phyloP scores from a whole-genome alignment of 2,113 vertebrate species.

The Garra rufa region DNA sequence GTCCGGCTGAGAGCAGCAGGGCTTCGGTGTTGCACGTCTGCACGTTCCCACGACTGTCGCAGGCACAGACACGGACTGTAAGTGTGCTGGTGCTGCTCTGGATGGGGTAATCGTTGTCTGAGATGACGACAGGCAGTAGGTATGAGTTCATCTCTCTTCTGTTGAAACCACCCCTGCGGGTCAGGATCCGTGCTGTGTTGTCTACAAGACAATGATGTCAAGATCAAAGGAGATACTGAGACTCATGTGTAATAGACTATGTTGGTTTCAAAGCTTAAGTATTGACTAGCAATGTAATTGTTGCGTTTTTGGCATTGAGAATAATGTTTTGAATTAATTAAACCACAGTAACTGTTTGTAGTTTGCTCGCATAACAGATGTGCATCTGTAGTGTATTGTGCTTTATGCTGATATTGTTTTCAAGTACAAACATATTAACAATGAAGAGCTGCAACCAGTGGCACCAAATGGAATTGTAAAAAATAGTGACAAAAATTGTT shows the following conservation, averaged over 20 bases:
- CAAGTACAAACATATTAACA: neutral
- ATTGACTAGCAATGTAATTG: neutral
- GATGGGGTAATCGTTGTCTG: conserved; percentile 92
- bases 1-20: conserved; percentile 86
- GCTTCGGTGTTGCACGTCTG: conserved; percentile 88
- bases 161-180: conserved; percentile 89
- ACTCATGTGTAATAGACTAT: neutral
- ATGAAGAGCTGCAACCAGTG: neutral
- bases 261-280: neutral
- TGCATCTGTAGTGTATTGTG: neutral
- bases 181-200: conserved; percentile 96
- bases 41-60: conserved; percentile 87
- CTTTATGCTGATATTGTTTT: too few species aligned
- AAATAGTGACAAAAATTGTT: too few species aligned
- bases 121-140: conserved; percentile 93
- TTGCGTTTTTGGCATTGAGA: neutral
- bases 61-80: conserved; percentile 86
- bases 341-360: neutral
- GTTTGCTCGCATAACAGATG: neutral
- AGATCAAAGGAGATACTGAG: neutral
- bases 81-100: conserved; percentile 93
- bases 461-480: too few species aligned
- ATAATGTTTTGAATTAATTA: neutral
- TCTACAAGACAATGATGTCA: conserved; percentile 72
- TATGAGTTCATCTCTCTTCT: conserved; percentile 90